Base-by-base conservation (phyloP, 2,888 invertebrate genomes). In the Nebria salina region DNA sequence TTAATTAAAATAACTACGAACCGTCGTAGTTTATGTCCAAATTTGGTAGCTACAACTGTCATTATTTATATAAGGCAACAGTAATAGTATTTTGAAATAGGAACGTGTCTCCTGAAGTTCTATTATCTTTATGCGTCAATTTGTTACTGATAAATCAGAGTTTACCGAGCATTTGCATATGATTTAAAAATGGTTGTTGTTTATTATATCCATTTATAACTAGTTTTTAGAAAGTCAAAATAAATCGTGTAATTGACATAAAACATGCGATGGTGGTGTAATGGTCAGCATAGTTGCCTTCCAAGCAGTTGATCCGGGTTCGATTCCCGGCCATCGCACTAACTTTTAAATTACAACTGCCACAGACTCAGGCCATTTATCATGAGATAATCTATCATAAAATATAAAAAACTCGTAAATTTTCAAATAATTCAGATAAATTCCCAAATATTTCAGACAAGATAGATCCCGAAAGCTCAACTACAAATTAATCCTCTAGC, bases 221-320 rank as follows among this genome's bases (percentile, higher is more conserved):
- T 8, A 70, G 34, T 20, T 76, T 76, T 76, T 76, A 70, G 76
- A 76, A 76, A 76, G 76, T 76, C 42, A 68, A 76, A 76, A 76
- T 68, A 76, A 68, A 76, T 43, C 11, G 25, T 11, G 15, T 25
- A 25, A 70, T 26, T 20, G 9, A 26, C 34, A 20, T 70, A 70
- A 25, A 34, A 73, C 73, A 68, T 72, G 88, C 88, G 88, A 88
- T 88, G 88, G 88, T 88, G 88, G 88, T 88, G 88, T 88, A 88
- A 88, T 89, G 89, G 89, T 88, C 87, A 88, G 88, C 89, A 88
- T 89, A 88, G 88, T 88, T 89, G 89, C 89, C 88, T 88, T 88
- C 89, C 89, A 88, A 88, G 89, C 88, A 89, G 89, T 88, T 89
- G 89, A 88, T 88, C 88, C 89, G 89, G 88, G 89, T 89, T 89